These are phyloP conservation scores for Orestias chungarensis DNA, from an alignment of 2,797 vertebrate genomes.

Conservation along the genomic window DNA sequence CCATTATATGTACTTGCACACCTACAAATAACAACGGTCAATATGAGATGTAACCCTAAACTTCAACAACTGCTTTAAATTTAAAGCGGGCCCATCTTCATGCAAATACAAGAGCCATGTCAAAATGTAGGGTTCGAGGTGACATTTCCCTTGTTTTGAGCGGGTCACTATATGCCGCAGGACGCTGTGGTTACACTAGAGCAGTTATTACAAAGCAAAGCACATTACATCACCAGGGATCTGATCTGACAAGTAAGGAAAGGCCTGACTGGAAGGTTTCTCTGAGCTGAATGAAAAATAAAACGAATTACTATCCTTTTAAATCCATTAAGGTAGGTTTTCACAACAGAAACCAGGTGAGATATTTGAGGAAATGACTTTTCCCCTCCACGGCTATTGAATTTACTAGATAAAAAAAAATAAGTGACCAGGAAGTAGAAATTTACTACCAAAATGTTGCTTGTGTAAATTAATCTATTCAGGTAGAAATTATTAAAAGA, in stretches of 20 bases:
- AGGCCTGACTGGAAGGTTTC: background rate
- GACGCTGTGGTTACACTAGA: slow-evolving; percentile 29
- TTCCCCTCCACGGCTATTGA: background rate
- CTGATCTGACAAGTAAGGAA: slow-evolving; percentile 10
- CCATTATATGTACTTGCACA: background rate
- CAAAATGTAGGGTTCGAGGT: slow-evolving; percentile 15
- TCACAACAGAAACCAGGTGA: background rate
- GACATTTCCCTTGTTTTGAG: slow-evolving; percentile 20
- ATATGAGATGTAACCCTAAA: background rate
- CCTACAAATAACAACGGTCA: background rate
- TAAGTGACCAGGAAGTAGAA: background rate
- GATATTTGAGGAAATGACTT: background rate
- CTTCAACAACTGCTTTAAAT: background rate
- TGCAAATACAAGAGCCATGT: slow-evolving; percentile 25
- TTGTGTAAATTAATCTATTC: background rate
- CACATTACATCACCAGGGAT: background rate
- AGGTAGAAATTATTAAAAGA: background rate
- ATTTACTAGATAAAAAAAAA: background rate
- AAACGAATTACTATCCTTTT: background rate
- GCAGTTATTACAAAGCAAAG: slow-evolving; percentile 23
- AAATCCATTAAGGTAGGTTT: background rate
- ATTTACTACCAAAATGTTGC: background rate
- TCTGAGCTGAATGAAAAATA: background rate
- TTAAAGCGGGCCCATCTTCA: slow-evolving; percentile 14
- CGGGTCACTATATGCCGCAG: slow-evolving; percentile 25